Base-by-base conservation (phyloP, 2,113 vertebrate species). In the Natator depressus region DNA sequence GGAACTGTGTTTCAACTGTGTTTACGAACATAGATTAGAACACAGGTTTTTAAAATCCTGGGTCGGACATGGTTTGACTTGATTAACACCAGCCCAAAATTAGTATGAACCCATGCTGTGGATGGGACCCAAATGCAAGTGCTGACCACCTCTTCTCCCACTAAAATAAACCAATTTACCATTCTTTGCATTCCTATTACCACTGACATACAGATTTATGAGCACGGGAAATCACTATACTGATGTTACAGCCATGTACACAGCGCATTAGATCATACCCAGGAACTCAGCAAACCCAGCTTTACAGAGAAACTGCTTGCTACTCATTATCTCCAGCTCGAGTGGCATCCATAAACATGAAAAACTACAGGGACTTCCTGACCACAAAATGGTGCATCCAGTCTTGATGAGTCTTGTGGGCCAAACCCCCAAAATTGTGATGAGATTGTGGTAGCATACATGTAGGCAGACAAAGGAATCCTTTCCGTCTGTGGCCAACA, bases 11-110 rank as follows among this genome's bases (percentile, higher is more conserved):
- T 85, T 62, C 50, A 90, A 87, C 93, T 87, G 3, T 75, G 80
- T 92, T 93, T 90, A 85, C 88, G 85, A 31, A 79, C 12, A 27
- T 42, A 88, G 86, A 88, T 83, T 46, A 80, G 86, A 89, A 80
- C 91, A 82, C 19, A 85, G 87, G 54, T 83, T 47, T 88, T 19
- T 27, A 81, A 79, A 94, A 93, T 29, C 25, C 24, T 78, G 29
- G 42, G 42, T 46, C 13, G 27, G 42, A 29, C 25, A 25, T 47
- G 25, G 46, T 47, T 78, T 27, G 42, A 46, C 46, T 10, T 47
- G 46, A 78, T 78, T 46, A 78, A 47, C 42, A 25, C 22, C 5
- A 47, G 75, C 82, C 53, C 79, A 81, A 93, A 95, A 96, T 94
- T 85, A 94, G 84, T 62, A 80, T 20, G 75, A 81, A 89, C 92